A percentile compares a stretch with the other conserved stretches of the same genome.
These are phyloP conservation scores for Lepidostoma basale DNA, from an alignment of 1,140 invertebrate species.

Conservation along the genomic window DNA sequence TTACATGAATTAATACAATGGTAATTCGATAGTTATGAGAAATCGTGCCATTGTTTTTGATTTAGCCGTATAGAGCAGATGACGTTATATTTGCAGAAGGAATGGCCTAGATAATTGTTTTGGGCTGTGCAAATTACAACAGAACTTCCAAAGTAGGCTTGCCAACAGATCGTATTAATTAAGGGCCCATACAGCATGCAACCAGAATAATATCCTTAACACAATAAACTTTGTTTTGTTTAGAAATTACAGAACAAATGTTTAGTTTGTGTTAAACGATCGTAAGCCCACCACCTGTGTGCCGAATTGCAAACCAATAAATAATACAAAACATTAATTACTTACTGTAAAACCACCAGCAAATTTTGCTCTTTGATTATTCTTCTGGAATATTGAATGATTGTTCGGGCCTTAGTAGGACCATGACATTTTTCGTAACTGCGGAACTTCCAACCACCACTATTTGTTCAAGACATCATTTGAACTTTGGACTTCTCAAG, in stretches of 20 bases:
- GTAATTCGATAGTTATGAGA: too few relatives aligned
- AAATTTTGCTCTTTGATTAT: too few relatives aligned
- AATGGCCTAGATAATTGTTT: conserved; percentile 9
- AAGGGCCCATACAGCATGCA: conserved; percentile 12
- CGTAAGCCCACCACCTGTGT: background rate
- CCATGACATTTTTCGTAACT: too few relatives aligned
- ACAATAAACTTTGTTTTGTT: conserved; percentile 38
- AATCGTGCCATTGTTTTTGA: background rate
- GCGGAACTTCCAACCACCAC: too few relatives aligned
- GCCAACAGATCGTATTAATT: conserved; percentile 7
- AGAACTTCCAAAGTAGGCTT: background rate
- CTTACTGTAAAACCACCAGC: too few relatives aligned
- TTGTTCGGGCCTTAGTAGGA: too few relatives aligned
- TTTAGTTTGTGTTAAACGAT: conserved; percentile 5
- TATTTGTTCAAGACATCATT: too few relatives aligned
- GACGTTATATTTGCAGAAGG: conserved; percentile 5
- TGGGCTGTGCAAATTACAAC: background rate
- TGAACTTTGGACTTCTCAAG: too few relatives aligned
- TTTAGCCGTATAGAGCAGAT: background rate
- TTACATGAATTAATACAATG: too few relatives aligned
- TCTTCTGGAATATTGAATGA: too few relatives aligned
- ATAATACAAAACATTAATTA: too few relatives aligned
- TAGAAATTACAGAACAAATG: conserved; percentile 14
- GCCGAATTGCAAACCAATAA: background rate
- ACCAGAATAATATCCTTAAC: conserved; percentile 35